Conservation (phyloP, 2,888 invertebrate species). For the Drosophila parthenogenetica region DNA sequence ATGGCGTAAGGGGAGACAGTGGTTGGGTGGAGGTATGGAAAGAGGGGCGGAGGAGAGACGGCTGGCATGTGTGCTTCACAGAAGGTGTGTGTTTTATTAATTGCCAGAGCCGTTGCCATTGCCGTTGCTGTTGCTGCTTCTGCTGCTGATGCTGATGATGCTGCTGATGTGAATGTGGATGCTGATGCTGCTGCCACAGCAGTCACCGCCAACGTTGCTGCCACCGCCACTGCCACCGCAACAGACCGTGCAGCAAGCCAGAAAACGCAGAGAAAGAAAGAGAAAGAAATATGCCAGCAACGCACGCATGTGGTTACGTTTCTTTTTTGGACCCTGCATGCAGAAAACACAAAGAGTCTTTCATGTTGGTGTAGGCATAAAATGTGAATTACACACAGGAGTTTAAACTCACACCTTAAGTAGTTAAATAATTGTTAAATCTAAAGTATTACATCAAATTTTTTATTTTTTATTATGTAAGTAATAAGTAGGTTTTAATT, state of each 20-base stretch:
- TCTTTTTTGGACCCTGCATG: constrained; percentile 2
- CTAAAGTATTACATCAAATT: no score
- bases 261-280: neutral
- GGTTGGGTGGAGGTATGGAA: constrained; percentile 2
- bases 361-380: neutral
- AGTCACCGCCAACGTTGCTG: constrained; percentile 45
- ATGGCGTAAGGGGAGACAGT: neutral
- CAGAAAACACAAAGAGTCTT: neutral
- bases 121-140: constrained; percentile 11
- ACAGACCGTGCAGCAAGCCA: neutral
- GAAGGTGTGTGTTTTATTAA: constrained; percentile 79
- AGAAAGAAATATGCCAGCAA: constrained; percentile 72
- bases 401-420: no score
- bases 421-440: no score
- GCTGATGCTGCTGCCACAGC: constrained; percentile 63
- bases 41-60: neutral
- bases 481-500: no score
- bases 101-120: constrained; percentile 63
- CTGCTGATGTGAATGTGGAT: constrained; percentile 26
- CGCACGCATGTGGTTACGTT: constrained; percentile 75
- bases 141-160: constrained; percentile 8
- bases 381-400: no score
- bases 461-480: no score
- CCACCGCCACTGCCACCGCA: constrained; percentile 9
- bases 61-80: constrained; percentile 48